Percentiles rank a stretch among this genome's conserved stretches.
These are phyloP conservation scores for Tinea trinotella DNA, from an alignment of 2,888 invertebrate species.

Conservation along the genomic window DNA sequence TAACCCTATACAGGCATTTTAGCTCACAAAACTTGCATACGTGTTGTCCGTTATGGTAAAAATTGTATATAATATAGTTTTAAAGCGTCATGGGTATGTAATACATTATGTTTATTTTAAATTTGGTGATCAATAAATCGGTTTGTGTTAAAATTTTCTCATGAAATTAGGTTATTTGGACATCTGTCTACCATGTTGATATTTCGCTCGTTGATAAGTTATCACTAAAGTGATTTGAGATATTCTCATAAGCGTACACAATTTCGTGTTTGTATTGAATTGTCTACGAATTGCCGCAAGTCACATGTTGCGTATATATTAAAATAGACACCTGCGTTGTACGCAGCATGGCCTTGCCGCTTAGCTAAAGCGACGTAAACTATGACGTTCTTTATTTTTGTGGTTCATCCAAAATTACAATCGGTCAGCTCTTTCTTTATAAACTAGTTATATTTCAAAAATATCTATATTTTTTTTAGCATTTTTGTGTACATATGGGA, in stretches of 20 bases:
- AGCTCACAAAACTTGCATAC: constrained; percentile 60
- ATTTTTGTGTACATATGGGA: not conserved
- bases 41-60: constrained; percentile 40
- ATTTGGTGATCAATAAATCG: not conserved
- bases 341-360: constrained; percentile 11
- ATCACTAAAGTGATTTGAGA: constrained; percentile 1
- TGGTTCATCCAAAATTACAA: constrained; percentile 3
- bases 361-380: constrained; percentile 5
- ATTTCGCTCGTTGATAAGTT: constrained; percentile 5
- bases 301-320: constrained; percentile 15
- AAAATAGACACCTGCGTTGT: constrained; percentile 18
- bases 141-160: not conserved
- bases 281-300: not conserved
- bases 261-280: constrained; percentile 5
- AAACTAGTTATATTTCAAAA: not conserved
- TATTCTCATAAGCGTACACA: not conserved
- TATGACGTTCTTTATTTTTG: constrained; percentile 12
- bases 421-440: not conserved
- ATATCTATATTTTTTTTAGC: not conserved
- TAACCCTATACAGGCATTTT: constrained; percentile 51
- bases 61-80: not conserved
- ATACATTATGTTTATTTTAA: not conserved
- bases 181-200: constrained; percentile 9
- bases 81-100: not conserved
- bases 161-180: constrained; percentile 7